These are phyloP conservation scores for Arenaria interpres DNA, from an alignment of 2,113 vertebrate species.

Conservation along the genomic window DNA sequence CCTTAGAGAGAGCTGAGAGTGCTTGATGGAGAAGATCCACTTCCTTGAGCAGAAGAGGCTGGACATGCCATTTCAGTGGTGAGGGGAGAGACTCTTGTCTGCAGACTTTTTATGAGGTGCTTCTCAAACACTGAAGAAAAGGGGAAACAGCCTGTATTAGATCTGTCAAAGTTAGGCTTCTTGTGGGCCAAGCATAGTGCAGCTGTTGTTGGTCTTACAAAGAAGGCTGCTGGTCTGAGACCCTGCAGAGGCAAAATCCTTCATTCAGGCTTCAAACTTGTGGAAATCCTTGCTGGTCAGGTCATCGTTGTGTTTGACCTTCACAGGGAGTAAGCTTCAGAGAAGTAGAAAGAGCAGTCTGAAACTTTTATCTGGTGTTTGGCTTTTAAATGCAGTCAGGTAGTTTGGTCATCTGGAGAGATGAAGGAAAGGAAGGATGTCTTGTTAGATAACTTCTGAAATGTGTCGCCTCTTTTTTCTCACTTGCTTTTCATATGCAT, in stretches of 20 bases:
- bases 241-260: background rate
- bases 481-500: constrained; percentile 1
- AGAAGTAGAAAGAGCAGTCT: background rate
- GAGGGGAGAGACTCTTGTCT: background rate
- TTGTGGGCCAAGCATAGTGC: background rate
- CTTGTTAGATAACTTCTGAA: constrained; percentile 20
- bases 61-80: background rate
- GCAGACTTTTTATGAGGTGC: background rate
- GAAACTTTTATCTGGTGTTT: constrained; percentile 4
- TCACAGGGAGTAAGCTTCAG: constrained; percentile 37
- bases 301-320: constrained; percentile 26
- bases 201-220: background rate
- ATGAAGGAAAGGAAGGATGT: background rate
- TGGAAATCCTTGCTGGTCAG: constrained; percentile 15
- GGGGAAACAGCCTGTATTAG: background rate
- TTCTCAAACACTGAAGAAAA: background rate
- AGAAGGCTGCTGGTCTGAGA: background rate
- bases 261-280: background rate
- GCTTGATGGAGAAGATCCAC: background rate
- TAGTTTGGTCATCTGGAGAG: constrained; percentile 22
- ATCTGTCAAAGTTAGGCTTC: background rate
- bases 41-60: background rate
- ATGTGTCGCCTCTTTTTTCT: background rate
- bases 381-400: constrained; percentile 24
- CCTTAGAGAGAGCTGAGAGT: background rate